Percentiles rank a stretch among this genome's conserved stretches.
phyloP scores from a whole-genome alignment of 2,797 vertebrate genomes.

The Myotis findleyi region DNA sequence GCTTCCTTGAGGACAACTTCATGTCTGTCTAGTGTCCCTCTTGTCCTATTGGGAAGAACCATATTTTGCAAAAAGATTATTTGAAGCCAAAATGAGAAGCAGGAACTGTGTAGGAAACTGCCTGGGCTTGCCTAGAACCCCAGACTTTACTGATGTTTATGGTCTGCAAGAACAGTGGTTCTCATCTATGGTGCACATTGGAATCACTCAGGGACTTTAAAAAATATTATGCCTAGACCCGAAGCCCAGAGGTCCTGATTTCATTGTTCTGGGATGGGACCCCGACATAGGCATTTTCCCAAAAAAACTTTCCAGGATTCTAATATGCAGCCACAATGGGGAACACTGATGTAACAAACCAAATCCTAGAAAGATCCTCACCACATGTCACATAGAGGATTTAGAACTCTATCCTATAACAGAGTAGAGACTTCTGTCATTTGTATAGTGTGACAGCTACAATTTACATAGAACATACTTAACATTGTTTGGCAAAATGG shows the following conservation, averaged over 20 bases:
- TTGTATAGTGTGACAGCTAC: background rate
- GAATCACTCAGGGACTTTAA: background rate
- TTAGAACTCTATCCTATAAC: background rate
- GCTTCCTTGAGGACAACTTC: background rate
- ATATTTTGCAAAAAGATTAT: slow-evolving; percentile 17
- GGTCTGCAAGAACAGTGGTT: background rate
- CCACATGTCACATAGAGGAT: background rate
- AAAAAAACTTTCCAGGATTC: slow-evolving; percentile 36
- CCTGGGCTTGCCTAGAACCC: background rate
- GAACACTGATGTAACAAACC: background rate
- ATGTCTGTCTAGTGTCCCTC: background rate
- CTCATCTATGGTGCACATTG: background rate
- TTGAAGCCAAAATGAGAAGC: slow-evolving; percentile 27
- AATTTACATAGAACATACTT: background rate
- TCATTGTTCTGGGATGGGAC: background rate
- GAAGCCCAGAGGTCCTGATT: background rate
- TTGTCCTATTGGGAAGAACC: background rate
- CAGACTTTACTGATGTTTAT: background rate
- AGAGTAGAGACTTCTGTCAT: background rate
- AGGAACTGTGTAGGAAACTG: background rate
- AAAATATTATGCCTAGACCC: background rate
- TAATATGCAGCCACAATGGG: background rate
- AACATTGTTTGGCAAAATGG: slow-evolving; percentile 19
- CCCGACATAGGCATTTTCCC: background rate
- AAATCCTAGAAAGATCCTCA: background rate